phyloP scores from a whole-genome alignment of 2,113 vertebrate genomes.

The Alligator mississippiensis region DNA sequence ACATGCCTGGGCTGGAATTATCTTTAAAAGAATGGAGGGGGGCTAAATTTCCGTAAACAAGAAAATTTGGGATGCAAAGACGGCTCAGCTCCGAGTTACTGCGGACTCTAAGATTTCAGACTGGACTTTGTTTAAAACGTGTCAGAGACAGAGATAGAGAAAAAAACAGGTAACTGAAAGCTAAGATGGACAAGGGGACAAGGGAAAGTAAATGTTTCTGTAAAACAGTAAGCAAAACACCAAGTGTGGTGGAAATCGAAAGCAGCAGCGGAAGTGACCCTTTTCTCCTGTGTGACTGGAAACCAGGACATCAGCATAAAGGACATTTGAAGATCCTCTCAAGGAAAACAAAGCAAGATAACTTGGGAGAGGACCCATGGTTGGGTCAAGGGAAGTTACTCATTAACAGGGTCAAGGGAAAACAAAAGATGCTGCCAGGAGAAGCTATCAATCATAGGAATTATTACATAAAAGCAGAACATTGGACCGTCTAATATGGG shows the following conservation, averaged over 20 bases:
- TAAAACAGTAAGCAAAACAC: slow-evolving; percentile 52
- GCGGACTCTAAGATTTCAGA: background rate
- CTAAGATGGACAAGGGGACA: background rate
- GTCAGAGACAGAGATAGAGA: slow-evolving; percentile 22
- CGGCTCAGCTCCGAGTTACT: slow-evolving; percentile 9
- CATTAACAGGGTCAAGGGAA: background rate
- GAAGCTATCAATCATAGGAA: background rate
- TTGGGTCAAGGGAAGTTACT: background rate
- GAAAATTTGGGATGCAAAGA: background rate
- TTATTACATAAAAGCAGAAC: background rate
- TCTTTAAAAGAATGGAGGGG: background rate
- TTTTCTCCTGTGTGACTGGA: slow-evolving; percentile 46
- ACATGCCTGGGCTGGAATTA: background rate
- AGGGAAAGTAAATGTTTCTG: slow-evolving; percentile 32
- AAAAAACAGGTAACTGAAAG: background rate
- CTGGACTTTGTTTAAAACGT: background rate
- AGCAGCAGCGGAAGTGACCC: slow-evolving; percentile 63
- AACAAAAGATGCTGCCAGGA: background rate
- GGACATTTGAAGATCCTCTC: slow-evolving; percentile 51
- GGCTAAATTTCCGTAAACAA: background rate
- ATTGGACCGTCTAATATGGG: background rate
- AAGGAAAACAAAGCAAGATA: slow-evolving; percentile 36
- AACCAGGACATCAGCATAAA: slow-evolving; percentile 60
- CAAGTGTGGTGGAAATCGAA: slow-evolving; percentile 56
- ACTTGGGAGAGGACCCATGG: slow-evolving; percentile 47